These are phyloP conservation scores for Heterodera schachtii DNA, from an alignment of 1,140 invertebrate genomes.

Conservation along the genomic window DNA sequence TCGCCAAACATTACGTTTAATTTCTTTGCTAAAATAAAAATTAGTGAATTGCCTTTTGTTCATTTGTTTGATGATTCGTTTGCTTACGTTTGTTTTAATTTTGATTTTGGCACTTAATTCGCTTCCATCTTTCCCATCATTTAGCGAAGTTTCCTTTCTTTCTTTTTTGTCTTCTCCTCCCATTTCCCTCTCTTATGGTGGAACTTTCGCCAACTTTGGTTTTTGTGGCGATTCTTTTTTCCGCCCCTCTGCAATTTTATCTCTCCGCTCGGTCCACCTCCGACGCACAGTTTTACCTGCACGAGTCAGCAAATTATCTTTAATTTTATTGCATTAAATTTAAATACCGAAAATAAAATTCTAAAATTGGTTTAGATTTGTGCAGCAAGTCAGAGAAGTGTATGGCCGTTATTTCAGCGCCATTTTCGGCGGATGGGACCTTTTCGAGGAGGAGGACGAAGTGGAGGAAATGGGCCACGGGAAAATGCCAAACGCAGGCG, in stretches of 20 bases:
- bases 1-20: too few species aligned
- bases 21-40: too few species aligned
- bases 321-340: constrained; percentile 28
- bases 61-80: too few species aligned
- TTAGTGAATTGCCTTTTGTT: too few species aligned
- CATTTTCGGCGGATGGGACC: constrained; percentile 11
- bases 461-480: neutral
- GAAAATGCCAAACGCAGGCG: neutral
- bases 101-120: too few species aligned
- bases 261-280: constrained; percentile 40
- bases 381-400: constrained; percentile 29
- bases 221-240: constrained; percentile 39
- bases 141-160: too few species aligned
- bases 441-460: constrained; percentile 23
- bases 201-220: constrained; percentile 38
- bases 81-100: too few species aligned
- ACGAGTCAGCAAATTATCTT: constrained; percentile 25
- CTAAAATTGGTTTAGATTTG: constrained; percentile 26
- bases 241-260: constrained; percentile 44
- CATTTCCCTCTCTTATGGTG: constrained; percentile 22
- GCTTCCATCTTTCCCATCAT: too few species aligned
- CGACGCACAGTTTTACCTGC: constrained; percentile 40
- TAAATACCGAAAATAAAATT: neutral
- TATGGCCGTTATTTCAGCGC: constrained; percentile 21
- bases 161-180: too few species aligned